Percentiles rank a stretch among this genome's conserved stretches.
Evolutionary conservation across 2,888 invertebrate genomes (phyloP).

Genomic region (Noctua janthe): DNA sequence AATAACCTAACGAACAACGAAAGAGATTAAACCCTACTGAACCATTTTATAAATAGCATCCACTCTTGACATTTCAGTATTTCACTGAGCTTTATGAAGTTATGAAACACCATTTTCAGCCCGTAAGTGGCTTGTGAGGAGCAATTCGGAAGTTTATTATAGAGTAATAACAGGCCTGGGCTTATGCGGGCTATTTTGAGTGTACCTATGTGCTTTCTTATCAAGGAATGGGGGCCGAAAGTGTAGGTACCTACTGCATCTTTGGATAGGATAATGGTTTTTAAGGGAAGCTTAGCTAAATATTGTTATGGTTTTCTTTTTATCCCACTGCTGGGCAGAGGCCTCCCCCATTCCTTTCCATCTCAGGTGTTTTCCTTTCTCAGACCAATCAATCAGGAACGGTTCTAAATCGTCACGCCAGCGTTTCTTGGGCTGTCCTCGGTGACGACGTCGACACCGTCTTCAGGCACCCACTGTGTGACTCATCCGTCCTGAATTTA

Average conservation of each 20-base stretch:
- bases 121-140: conserved; percentile 59
- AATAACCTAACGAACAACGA: not conserved
- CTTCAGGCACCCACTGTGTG: no score
- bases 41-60: conserved; percentile 38
- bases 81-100: conserved; percentile 56
- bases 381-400: no score
- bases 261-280: not conserved
- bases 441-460: no score
- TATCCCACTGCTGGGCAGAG: no score
- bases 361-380: no score
- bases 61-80: conserved; percentile 52
- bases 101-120: conserved; percentile 63
- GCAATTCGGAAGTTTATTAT: conserved; percentile 62
- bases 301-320: not conserved
- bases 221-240: conserved; percentile 2
- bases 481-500: no score
- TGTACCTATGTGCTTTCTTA: conserved; percentile 25
- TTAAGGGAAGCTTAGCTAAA: conserved; percentile 2
- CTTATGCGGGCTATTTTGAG: conserved; percentile 51
- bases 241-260: not conserved
- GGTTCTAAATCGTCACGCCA: no score
- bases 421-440: no score
- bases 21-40: conserved; percentile 44
- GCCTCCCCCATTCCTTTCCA: no score
- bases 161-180: conserved; percentile 46